These are phyloP conservation scores for Erythrocercus mccallii DNA, from an alignment of 2,113 vertebrate species.

Conservation along the genomic window DNA sequence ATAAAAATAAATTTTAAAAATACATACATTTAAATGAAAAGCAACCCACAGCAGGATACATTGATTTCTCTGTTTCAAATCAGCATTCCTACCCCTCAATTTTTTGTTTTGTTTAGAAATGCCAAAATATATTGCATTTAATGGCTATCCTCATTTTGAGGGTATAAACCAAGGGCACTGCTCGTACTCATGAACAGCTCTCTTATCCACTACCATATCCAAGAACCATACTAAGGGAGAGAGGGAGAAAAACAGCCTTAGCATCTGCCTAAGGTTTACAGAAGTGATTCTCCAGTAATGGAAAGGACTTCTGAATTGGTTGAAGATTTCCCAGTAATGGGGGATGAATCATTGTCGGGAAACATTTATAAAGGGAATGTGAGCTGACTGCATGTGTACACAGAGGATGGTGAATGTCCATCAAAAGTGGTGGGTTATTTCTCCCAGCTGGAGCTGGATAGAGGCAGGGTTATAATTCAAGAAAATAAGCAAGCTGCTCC, in stretches of 20 bases:
- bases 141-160: neutral
- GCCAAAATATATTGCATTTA: neutral
- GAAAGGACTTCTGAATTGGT: neutral
- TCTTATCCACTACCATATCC: neutral
- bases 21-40: neutral
- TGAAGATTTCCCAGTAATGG: neutral
- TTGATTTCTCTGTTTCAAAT: neutral
- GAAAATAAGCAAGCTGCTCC: neutral
- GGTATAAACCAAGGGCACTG: neutral
- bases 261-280: neutral
- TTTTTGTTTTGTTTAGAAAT: neutral
- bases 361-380: neutral
- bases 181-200: neutral
- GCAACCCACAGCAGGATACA: neutral
- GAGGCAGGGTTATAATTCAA: neutral
- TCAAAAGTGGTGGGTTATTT: neutral
- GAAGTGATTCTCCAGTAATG: neutral
- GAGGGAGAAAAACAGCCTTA: neutral
- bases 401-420: neutral
- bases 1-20: neutral
- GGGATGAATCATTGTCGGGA: neutral
- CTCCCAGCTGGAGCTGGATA: neutral
- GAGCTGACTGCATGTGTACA: neutral
- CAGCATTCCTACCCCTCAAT: neutral
- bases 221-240: neutral